These are phyloP conservation scores for Drosophila aldrichi DNA, from an alignment of 2,888 invertebrate species.

Conservation along the genomic window DNA sequence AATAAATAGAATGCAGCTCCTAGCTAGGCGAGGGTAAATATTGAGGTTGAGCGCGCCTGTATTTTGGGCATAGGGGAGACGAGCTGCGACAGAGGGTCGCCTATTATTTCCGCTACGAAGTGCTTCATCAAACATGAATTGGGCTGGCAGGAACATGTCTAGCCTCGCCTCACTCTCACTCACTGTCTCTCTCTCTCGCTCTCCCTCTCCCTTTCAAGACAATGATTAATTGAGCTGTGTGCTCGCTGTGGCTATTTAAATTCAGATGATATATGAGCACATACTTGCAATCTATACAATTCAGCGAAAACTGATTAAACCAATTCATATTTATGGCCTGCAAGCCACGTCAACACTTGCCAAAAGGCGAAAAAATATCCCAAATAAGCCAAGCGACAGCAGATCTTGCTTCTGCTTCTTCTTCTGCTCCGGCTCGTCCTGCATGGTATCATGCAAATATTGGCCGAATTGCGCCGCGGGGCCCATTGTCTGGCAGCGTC, in stretches of 20 bases:
- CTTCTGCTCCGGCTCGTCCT: neutral
- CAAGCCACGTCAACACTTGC: constrained; percentile 58
- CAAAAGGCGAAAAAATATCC: neutral
- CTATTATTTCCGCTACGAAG: constrained; percentile 56
- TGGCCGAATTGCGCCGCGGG: constrained; percentile 43
- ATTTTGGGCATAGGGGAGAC: constrained; percentile 23
- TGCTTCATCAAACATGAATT: constrained; percentile 76
- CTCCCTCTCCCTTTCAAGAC: constrained; percentile 42
- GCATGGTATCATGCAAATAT: constrained; percentile 56
- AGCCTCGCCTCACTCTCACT: neutral
- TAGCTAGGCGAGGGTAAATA: constrained; percentile 17
- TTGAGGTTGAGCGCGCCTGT: constrained; percentile 20
- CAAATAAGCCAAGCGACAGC: constrained; percentile 30
- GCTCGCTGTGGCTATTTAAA: constrained; percentile 56
- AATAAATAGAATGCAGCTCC: constrained; percentile 39
- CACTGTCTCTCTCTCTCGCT: neutral
- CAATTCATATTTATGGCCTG: constrained; percentile 60
- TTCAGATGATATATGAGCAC: constrained; percentile 25
- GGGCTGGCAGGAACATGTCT: constrained; percentile 16
- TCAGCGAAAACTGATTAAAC: constrained; percentile 65
- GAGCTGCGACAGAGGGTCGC: constrained; percentile 38
- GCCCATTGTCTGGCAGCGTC: constrained; percentile 51
- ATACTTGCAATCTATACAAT: constrained; percentile 25
- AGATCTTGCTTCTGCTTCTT: neutral
- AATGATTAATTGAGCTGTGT: constrained; percentile 72